Percentiles rank a stretch among this genome's conserved stretches.
Evolutionary conservation across 2,888 invertebrate genomes (phyloP).

Genomic region (Lithophane ornitopus): DNA sequence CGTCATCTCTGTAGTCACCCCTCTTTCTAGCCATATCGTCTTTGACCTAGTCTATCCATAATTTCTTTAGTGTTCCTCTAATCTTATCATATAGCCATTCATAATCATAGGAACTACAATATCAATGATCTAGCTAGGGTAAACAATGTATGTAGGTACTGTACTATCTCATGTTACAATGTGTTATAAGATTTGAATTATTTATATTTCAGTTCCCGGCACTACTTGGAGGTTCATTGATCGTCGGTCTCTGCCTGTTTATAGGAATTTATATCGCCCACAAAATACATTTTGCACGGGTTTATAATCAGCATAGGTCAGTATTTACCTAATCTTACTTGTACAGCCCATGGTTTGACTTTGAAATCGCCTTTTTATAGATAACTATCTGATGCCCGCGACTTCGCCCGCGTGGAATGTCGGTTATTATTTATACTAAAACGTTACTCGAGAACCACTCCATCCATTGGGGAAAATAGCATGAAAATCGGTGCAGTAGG

Average conservation of each 20-base stretch:
- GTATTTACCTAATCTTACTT: constrained; percentile 24
- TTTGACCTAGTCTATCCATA: background rate
- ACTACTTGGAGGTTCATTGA: constrained; percentile 71
- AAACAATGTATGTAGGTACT: constrained; percentile 3
- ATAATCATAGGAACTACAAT: background rate
- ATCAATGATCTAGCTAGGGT: constrained; percentile 5
- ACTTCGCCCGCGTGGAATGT: too few relatives aligned
- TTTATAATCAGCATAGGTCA: constrained; percentile 57
- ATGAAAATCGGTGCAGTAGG: too few relatives aligned
- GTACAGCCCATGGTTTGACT: background rate
- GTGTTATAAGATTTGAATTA: constrained; percentile 7
- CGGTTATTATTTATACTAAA: too few relatives aligned
- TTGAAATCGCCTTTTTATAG: background rate
- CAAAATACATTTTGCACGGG: constrained; percentile 71
- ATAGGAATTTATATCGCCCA: constrained; percentile 71
- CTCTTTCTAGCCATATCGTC: background rate
- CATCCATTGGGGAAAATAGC: too few relatives aligned
- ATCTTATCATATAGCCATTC: background rate
- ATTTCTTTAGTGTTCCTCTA: background rate
- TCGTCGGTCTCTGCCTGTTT: constrained; percentile 71
- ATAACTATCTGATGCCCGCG: too few relatives aligned
- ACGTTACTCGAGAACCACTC: too few relatives aligned
- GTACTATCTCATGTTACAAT: background rate
- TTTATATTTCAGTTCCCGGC: constrained; percentile 71
- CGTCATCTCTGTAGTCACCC: background rate